phyloP scores from a whole-genome alignment of 2,113 vertebrate genomes.

The Galeopterus variegatus region DNA sequence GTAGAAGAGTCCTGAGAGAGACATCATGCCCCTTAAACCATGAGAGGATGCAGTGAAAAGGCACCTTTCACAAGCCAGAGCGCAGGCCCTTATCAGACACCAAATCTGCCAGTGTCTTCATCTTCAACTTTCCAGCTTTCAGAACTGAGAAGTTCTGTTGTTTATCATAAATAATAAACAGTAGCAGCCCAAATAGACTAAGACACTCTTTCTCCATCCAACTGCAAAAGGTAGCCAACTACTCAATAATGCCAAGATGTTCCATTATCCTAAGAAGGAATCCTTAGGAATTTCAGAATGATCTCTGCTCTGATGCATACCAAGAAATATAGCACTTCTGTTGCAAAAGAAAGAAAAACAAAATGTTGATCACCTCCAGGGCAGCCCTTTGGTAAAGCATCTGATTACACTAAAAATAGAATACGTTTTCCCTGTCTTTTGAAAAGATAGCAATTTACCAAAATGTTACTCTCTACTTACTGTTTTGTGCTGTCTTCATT shows the following conservation, averaged over 20 bases:
- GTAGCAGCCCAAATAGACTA: no score
- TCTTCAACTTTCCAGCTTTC: no score
- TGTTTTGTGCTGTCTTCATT: not conserved
- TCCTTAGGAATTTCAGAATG: not conserved
- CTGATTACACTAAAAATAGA: slow-evolving; percentile 28
- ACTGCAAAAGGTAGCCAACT: no score
- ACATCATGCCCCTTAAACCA: no score
- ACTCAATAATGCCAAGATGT: not conserved
- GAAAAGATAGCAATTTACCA: slow-evolving; percentile 36
- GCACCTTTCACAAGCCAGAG: no score
- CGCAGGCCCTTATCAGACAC: no score
- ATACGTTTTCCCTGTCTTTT: not conserved
- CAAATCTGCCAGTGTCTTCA: no score
- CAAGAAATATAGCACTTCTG: not conserved
- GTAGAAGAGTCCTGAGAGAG: no score
- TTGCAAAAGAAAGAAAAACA: not conserved
- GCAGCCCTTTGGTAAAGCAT: not conserved
- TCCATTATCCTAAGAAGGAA: not conserved
- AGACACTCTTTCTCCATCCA: no score
- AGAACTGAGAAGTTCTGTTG: no score
- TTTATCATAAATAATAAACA: no score
- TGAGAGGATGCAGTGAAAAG: no score
- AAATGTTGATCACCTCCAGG: not conserved
- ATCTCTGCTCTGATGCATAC: not conserved
- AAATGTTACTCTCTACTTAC: not conserved